Evolutionary conservation across 2,888 invertebrate genomes (phyloP).

Genomic region (Gerosis bhagava): DNA sequence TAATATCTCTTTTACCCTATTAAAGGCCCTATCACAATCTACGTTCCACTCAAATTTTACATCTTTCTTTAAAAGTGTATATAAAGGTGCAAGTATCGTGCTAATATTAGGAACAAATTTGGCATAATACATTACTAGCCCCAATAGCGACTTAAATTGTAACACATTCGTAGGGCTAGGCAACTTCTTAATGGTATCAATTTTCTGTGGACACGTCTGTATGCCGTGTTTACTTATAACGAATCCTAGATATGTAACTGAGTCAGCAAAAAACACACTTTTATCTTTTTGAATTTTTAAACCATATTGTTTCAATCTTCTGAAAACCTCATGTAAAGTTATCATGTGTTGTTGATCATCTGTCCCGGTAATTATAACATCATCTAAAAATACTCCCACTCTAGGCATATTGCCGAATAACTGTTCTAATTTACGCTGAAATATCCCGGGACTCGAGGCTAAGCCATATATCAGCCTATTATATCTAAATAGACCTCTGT

Average conservation of each 20-base stretch:
- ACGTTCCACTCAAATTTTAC: neutral
- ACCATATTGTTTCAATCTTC: conserved; percentile 1
- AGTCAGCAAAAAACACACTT: conserved; percentile 2
- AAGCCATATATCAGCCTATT: conserved; percentile 1
- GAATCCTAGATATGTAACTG: conserved; percentile 1
- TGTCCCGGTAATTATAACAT: neutral
- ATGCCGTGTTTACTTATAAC: conserved; percentile 1
- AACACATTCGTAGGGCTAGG: neutral
- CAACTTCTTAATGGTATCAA: neutral
- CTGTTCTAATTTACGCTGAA: conserved; percentile 2
- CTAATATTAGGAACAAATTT: conserved; percentile 5
- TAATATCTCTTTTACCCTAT: neutral
- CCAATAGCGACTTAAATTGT: neutral
- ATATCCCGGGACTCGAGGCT: neutral
- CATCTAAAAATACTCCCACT: conserved; percentile 2
- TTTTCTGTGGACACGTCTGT: neutral
- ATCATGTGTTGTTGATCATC: neutral
- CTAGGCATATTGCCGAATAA: neutral
- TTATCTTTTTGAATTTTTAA: conserved; percentile 5
- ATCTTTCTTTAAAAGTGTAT: neutral
- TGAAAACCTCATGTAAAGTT: neutral
- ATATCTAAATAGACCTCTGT: conserved; percentile 1
- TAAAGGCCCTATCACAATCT: neutral
- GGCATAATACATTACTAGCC: conserved; percentile 1
- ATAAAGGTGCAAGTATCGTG: neutral